Percentiles rank a stretch among this genome's conserved stretches.
phyloP scores from a whole-genome alignment of 1,140 invertebrate species.

The Ceratina japonica region DNA sequence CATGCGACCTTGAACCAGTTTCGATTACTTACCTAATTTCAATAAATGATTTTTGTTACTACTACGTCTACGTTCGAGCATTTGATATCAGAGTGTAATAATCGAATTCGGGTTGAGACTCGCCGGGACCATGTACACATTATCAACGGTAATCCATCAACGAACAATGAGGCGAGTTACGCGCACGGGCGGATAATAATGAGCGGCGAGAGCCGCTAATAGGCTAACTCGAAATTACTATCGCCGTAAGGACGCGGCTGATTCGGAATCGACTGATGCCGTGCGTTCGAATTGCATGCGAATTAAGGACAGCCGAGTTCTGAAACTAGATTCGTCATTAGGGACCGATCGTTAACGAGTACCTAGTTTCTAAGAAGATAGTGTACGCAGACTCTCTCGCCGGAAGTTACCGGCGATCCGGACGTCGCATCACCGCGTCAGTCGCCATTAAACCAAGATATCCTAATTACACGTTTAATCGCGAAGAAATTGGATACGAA shows the following conservation, averaged over 20 bases:
- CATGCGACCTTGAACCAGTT: too few relatives aligned
- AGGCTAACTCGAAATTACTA: not conserved
- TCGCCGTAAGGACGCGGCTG: not conserved
- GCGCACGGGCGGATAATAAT: not conserved
- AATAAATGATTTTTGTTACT: too few relatives aligned
- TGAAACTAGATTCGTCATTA: conserved; percentile 21
- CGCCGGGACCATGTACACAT: not conserved
- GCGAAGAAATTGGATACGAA: not conserved
- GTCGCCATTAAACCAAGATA: conserved; percentile 4
- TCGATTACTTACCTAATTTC: too few relatives aligned
- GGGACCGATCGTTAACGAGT: conserved; percentile 2
- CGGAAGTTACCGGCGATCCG: conserved; percentile 16
- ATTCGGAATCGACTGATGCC: conserved; percentile 13
- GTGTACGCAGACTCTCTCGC: not conserved
- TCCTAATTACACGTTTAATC: not conserved
- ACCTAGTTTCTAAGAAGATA: not conserved
- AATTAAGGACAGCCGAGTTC: not conserved
- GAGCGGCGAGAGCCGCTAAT: not conserved
- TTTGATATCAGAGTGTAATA: too few relatives aligned
- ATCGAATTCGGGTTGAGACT: not conserved
- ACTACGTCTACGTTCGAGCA: too few relatives aligned
- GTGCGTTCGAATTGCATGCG: too few relatives aligned
- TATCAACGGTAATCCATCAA: not conserved
- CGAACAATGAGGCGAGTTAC: not conserved
- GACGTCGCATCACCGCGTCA: not conserved